These are phyloP conservation scores for Oegoconia quadripuncta DNA, from an alignment of 2,888 invertebrate genomes.

Conservation along the genomic window DNA sequence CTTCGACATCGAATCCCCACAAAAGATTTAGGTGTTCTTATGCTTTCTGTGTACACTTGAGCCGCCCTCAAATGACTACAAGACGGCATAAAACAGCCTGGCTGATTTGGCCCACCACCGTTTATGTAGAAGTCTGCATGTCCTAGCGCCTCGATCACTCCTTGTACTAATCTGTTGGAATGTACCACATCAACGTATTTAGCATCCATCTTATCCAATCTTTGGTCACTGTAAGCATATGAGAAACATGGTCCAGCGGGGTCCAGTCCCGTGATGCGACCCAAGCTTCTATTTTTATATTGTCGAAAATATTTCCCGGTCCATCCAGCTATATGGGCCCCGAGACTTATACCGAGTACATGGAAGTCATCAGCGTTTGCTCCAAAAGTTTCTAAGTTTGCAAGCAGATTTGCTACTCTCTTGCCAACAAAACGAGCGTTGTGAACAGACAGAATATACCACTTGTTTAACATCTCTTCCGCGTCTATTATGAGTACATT, in stretches of 20 bases:
- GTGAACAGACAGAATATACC: conserved; percentile 65
- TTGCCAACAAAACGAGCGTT: conserved; percentile 71
- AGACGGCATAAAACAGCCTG: conserved; percentile 80
- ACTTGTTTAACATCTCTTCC: conserved; percentile 61
- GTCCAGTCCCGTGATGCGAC: conserved; percentile 70
- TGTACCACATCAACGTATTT: conserved; percentile 68
- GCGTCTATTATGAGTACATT: conserved; percentile 69
- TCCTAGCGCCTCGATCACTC: conserved; percentile 78
- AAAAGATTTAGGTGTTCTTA: conserved; percentile 59
- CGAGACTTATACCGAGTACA: conserved; percentile 78
- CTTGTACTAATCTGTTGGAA: conserved; percentile 68
- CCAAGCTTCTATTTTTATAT: conserved; percentile 54
- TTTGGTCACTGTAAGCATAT: conserved; percentile 58
- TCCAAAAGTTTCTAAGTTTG: conserved; percentile 63
- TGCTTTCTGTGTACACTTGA: conserved; percentile 63
- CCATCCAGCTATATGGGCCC: conserved; percentile 78
- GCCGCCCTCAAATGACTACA: conserved; percentile 72
- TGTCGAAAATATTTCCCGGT: conserved; percentile 66
- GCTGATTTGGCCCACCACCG: conserved; percentile 83
- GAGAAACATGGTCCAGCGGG: conserved; percentile 75
- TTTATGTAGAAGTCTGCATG: conserved; percentile 88
- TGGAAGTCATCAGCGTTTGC: conserved; percentile 72
- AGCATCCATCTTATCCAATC: conserved; percentile 65
- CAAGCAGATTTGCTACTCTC: conserved; percentile 72
- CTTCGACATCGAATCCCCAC: conserved; percentile 56